phyloP scores from a whole-genome alignment of 2,113 vertebrate species.

The Melospiza georgiana region DNA sequence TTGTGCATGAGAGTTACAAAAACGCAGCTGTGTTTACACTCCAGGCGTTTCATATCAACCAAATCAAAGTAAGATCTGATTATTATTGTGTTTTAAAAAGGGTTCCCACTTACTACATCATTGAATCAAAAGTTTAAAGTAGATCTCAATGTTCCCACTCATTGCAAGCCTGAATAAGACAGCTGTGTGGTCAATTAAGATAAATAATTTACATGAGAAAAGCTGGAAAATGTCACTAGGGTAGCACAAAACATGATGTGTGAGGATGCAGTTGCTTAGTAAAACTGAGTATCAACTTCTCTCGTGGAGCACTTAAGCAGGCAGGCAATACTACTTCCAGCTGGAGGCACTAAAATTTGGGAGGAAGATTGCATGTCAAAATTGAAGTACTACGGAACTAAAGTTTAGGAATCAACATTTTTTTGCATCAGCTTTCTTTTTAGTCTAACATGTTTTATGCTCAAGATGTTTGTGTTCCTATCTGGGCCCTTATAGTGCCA shows the following conservation, averaged over 20 bases:
- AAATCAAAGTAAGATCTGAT: neutral
- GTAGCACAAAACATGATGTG: neutral
- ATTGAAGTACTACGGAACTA: neutral
- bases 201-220: slow-evolving; percentile 9
- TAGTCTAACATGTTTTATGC: fast-evolving
- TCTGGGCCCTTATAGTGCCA: neutral
- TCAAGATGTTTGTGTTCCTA: neutral
- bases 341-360: neutral
- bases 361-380: neutral
- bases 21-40: neutral
- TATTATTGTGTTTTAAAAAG: slow-evolving; percentile 2
- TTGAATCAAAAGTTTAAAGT: neutral
- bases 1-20: neutral
- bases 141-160: neutral
- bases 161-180: neutral
- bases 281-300: neutral
- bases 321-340: neutral
- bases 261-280: neutral
- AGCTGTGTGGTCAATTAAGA: neutral
- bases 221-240: neutral
- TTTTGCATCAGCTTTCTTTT: neutral
- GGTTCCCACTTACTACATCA: neutral
- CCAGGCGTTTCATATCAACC: neutral
- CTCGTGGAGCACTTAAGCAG: neutral
- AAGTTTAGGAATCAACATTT: neutral